Percentiles rank a stretch among this genome's conserved stretches.
These are phyloP conservation scores for Arctopsyche grandis DNA, from an alignment of 1,140 invertebrate species.

Conservation along the genomic window DNA sequence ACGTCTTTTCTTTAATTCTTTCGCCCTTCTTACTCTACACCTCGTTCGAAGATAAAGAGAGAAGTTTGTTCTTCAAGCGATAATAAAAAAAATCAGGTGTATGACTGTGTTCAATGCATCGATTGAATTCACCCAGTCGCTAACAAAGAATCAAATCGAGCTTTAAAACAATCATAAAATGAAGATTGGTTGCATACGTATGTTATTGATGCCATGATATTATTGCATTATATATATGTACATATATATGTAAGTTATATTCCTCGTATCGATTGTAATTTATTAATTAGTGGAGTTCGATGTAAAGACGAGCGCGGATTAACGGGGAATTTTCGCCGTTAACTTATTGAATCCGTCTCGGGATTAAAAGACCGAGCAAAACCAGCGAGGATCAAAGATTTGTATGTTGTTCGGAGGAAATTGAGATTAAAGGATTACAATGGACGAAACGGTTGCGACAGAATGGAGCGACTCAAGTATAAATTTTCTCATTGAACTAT, in stretches of 20 bases:
- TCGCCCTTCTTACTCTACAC: constrained; percentile 18
- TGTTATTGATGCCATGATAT: too few relatives aligned
- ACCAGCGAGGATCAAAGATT: constrained; percentile 12
- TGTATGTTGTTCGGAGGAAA: constrained; percentile 17
- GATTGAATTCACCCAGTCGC: not conserved
- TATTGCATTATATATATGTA: too few relatives aligned
- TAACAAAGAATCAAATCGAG: too few relatives aligned
- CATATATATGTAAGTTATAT: too few relatives aligned
- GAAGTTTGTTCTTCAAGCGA: constrained; percentile 5
- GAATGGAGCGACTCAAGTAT: too few relatives aligned
- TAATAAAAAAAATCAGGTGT: not conserved
- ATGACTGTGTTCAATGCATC: not conserved
- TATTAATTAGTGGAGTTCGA: not conserved
- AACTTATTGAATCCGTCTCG: constrained; percentile 16
- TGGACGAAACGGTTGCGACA: not conserved
- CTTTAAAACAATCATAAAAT: too few relatives aligned
- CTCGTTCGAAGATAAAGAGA: not conserved
- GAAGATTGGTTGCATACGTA: too few relatives aligned
- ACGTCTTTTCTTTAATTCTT: constrained; percentile 37
- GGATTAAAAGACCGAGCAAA: not conserved
- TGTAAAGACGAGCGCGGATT: not conserved
- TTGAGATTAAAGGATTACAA: constrained; percentile 18
- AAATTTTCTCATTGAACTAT: too few relatives aligned
- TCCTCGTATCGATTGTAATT: too few relatives aligned
- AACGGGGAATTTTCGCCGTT: not conserved